Evolutionary conservation across 2,797 vertebrate genomes (phyloP).

Genomic region (Aldrovandia affinis): DNA sequence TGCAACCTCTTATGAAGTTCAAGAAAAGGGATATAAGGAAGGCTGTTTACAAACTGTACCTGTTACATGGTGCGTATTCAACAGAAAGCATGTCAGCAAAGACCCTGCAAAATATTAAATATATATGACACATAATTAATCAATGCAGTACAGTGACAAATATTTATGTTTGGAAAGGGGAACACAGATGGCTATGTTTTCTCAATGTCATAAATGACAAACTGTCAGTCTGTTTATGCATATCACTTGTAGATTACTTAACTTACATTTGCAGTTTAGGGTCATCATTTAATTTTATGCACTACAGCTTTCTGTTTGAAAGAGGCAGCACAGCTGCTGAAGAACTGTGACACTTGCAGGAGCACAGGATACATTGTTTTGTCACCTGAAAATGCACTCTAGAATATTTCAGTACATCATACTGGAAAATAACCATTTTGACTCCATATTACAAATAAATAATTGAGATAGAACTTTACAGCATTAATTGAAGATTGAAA

Average conservation of each 20-base stretch:
- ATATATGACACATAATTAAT: neutral
- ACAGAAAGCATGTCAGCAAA: neutral
- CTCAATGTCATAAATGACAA: neutral
- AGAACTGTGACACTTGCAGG: neutral
- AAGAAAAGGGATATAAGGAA: neutral
- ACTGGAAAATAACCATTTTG: neutral
- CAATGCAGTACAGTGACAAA: neutral
- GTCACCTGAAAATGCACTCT: neutral
- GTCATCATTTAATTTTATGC: neutral
- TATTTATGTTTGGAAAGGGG: neutral
- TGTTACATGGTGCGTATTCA: neutral
- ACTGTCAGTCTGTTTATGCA: neutral
- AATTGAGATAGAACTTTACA: neutral
- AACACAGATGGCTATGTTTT: neutral
- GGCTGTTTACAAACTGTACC: neutral
- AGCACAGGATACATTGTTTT: neutral
- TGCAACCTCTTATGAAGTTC: neutral
- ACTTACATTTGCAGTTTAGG: neutral
- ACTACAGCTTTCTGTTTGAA: neutral
- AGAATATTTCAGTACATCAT: neutral
- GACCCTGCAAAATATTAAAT: neutral
- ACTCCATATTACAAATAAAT: slow-evolving; percentile 7
- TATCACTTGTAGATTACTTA: neutral
- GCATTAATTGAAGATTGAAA: neutral
- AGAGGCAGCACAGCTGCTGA: slow-evolving; percentile 21